Conservation (phyloP, 1,140 invertebrate genomes). For the Melipona quadrifasciata region DNA sequence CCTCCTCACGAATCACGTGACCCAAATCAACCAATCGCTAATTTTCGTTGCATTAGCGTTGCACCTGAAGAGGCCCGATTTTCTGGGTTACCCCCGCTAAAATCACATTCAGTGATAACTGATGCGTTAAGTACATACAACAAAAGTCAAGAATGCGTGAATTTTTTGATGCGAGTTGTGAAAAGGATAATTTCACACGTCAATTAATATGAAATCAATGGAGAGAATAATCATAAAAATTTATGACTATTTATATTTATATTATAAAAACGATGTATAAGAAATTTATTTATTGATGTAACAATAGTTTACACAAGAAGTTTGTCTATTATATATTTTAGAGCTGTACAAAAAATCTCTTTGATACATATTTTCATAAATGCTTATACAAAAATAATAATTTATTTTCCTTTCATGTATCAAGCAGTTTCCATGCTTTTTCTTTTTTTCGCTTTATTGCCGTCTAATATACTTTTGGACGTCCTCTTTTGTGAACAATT, state of each 20-base stretch:
- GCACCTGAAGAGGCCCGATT: too few species aligned
- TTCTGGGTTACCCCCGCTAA: too few species aligned
- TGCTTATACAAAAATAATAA: constrained; percentile 64
- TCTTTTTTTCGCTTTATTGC: constrained; percentile 67
- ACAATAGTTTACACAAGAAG: background rate
- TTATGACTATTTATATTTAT: background rate
- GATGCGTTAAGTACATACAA: too few species aligned
- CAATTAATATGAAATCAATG: background rate
- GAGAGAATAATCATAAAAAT: background rate
- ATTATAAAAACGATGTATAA: background rate
- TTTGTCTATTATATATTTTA: constrained; percentile 45
- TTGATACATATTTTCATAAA: constrained; percentile 52
- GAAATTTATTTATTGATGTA: background rate
- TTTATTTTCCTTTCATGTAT: constrained; percentile 24
- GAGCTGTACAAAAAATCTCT: constrained; percentile 41
- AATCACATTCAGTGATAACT: too few species aligned
- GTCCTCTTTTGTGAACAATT: constrained; percentile 60
- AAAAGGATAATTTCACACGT: background rate
- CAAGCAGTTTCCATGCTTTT: constrained; percentile 50
- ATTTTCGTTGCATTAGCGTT: too few species aligned
- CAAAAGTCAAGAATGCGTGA: too few species aligned
- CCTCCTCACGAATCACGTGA: too few species aligned
- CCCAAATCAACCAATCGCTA: too few species aligned
- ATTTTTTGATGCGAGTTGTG: too few species aligned
- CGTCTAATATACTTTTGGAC: constrained; percentile 35